phyloP scores from a whole-genome alignment of 2,888 invertebrate species.

The Alloplasta piceator region DNA sequence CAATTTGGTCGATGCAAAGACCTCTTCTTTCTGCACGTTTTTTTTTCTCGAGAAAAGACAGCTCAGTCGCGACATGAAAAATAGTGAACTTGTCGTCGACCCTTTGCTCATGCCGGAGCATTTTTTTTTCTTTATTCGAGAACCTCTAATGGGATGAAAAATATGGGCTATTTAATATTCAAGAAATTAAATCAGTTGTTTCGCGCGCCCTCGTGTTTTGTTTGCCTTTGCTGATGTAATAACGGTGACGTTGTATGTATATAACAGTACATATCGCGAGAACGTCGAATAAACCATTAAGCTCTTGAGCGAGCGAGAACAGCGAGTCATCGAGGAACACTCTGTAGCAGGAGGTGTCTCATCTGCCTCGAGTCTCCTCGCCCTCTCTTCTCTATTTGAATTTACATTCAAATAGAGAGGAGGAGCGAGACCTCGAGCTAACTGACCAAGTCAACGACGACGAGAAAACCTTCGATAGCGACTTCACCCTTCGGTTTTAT shows the following conservation, averaged over 20 bases:
- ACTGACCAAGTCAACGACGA: conserved; percentile 41
- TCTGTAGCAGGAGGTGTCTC: background rate
- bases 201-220: no score
- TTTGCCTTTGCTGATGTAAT: background rate
- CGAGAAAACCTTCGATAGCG: conserved; percentile 38
- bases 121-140: no score
- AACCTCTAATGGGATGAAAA: no score
- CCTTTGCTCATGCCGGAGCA: no score
- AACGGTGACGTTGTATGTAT: background rate
- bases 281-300: conserved; percentile 14
- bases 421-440: conserved; percentile 47
- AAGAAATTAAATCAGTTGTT: no score
- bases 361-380: background rate
- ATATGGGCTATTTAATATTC: no score
- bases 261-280: background rate
- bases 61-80: no score
- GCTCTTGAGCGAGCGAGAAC: conserved; percentile 1
- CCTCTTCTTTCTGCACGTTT: background rate
- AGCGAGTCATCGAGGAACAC: background rate
- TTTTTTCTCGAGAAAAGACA: no score
- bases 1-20: conserved; percentile 3
- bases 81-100: no score
- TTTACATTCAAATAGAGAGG: conserved; percentile 63
- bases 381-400: conserved; percentile 32
- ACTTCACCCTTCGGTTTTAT: background rate